Percentiles rank a stretch among this genome's conserved stretches.
These are phyloP conservation scores for Toxotes chatareus DNA, from an alignment of 2,113 vertebrate genomes.

Conservation along the genomic window DNA sequence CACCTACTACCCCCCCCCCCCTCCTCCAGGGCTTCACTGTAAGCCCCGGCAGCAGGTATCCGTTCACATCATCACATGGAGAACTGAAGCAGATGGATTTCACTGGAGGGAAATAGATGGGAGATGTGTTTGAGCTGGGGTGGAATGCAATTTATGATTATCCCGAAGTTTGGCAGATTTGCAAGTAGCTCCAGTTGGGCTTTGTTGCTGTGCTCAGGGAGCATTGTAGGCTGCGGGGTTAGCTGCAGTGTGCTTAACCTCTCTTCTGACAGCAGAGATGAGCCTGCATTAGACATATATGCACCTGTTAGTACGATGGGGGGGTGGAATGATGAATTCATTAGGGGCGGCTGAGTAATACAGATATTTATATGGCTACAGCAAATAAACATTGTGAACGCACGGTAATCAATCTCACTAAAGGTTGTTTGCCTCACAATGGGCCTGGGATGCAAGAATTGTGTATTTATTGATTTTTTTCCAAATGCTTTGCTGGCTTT, in stretches of 20 bases:
- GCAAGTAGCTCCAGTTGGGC: background rate
- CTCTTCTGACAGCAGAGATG: constrained; percentile 23
- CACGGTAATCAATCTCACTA: constrained; percentile 46
- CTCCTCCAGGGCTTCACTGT: background rate
- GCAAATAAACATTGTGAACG: constrained; percentile 45
- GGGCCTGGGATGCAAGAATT: constrained; percentile 16
- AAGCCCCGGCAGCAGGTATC: constrained; percentile 11
- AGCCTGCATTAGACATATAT: constrained; percentile 16
- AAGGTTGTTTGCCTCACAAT: constrained; percentile 30
- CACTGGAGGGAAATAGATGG: constrained; percentile 14
- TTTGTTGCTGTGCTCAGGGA: constrained; percentile 28
- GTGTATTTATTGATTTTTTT: constrained; percentile 64
- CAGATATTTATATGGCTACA: constrained; percentile 37
- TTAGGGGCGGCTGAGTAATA: constrained; percentile 42
- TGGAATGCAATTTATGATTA: constrained; percentile 38
- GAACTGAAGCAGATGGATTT: constrained; percentile 45
- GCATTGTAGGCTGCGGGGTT: constrained; percentile 29
- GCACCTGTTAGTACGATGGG: constrained; percentile 32
- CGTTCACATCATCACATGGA: constrained; percentile 27
- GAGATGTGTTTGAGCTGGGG: constrained; percentile 16
- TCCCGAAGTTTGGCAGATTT: constrained; percentile 42
- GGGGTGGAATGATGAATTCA: constrained; percentile 44
- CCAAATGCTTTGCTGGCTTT: constrained; percentile 37
- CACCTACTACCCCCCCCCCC: constrained; percentile 41
- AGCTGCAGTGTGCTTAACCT: constrained; percentile 44